Evolutionary conservation across 2,797 vertebrate species (phyloP), one percentile per base, ranked within the genome.

Genomic region (Rhinella marina): DNA sequence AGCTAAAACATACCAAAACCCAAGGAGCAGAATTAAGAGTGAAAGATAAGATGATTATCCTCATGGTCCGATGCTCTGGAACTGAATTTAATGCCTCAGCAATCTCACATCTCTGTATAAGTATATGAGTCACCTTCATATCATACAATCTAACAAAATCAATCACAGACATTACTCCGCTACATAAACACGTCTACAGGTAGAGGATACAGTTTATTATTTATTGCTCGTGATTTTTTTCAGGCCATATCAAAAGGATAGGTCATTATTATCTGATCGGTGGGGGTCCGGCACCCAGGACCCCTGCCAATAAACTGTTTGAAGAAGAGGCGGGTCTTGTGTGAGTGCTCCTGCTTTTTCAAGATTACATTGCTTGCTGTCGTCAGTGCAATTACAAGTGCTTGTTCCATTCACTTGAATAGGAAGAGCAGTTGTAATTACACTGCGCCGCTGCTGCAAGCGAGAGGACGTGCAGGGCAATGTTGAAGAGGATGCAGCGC

Each of bases 11-110:
- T 41, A 41, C 25, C 25, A 80, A 80, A 79, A 61, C 10, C 19
- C 61, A 61, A 61, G 56, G 41, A 41, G 78, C 78, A 76, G 83
- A 57, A 81, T 54, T 61, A 61, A 86, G 62, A 81, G 86, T 61
- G n/a, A 75, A 64, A 72, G 78, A 61, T 52, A 29, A 62, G 52
- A 81, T 27, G 17, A 61, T 52, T 52, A 62, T 23, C 27, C 52
- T 21, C 68, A 87, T 77, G 80, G 80, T 56, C 62, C 54, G 41
- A 21, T 82, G 70, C 48, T 56, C 56, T 87, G 70, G 16, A 64
- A 82, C 16, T 64, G 41, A 23, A 56, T 41, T n/a, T 23, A 76
- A 59, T 81, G 70, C 59, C 62, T 29, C 23, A 56, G 11, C 52
- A 50, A 23, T 50, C n/a, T 75, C 52, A 41, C n/a, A 79, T 56